phyloP scores from a whole-genome alignment of 2,888 invertebrate genomes.

The Tinea trinotella region DNA sequence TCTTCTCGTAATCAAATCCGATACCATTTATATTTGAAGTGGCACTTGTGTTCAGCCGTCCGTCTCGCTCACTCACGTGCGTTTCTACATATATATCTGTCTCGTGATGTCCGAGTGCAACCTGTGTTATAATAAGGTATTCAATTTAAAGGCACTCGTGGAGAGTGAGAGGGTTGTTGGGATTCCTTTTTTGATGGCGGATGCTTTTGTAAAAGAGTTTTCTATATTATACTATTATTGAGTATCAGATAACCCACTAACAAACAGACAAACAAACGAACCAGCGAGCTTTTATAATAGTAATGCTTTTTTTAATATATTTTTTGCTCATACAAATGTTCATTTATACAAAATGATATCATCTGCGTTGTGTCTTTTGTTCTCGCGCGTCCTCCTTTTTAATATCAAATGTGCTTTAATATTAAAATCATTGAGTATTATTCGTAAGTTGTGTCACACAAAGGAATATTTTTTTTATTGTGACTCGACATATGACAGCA shows the following conservation, averaged over 20 bases:
- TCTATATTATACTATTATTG: neutral
- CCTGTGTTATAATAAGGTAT: slow-evolving; percentile 12
- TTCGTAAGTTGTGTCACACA: too few species aligned
- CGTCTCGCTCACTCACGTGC: slow-evolving; percentile 28
- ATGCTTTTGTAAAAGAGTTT: neutral
- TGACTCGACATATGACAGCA: too few species aligned
- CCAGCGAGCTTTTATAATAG: too few species aligned
- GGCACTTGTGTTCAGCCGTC: slow-evolving; percentile 31
- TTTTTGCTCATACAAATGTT: too few species aligned
- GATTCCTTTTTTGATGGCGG: neutral
- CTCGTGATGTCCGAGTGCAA: slow-evolving; percentile 4
- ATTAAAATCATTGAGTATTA: too few species aligned
- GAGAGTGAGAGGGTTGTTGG: neutral
- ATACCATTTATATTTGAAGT: slow-evolving; percentile 66
- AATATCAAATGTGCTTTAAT: too few species aligned
- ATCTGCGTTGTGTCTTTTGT: too few species aligned
- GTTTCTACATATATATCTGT: neutral
- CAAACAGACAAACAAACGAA: too few species aligned
- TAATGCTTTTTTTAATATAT: too few species aligned
- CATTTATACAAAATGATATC: too few species aligned
- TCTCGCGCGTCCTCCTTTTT: too few species aligned
- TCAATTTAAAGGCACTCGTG: slow-evolving; percentile 8
- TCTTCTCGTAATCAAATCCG: slow-evolving; percentile 40
- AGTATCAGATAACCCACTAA: slow-evolving; percentile 1
- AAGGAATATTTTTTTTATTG: too few species aligned